Evolutionary conservation across 2,797 vertebrate species (phyloP), one percentile per base, ranked within the genome.

Genomic region (Dallia pectoralis): DNA sequence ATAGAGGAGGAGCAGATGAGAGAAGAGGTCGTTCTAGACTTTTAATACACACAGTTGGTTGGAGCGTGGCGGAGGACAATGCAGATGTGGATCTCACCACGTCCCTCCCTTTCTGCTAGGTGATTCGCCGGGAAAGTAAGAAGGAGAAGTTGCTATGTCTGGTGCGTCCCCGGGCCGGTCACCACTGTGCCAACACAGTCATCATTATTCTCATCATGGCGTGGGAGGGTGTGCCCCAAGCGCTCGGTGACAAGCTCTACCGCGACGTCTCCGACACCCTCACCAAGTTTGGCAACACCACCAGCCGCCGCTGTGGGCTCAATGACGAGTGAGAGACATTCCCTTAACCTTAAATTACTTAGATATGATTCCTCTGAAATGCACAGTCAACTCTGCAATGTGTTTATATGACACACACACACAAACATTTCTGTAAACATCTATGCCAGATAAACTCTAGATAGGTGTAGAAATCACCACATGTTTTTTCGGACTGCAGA

Each of bases 201-300:
- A 97, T 99, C 75, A 93, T 99, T 89, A 96, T 99, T 81, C 92
- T 98, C 81, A 98, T 99, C 86, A 86, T 99, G 91, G 95, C 95
- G 70, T 99, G 98, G 98, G 98, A 99, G 86, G 98, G 98, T 25
- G 95, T 99, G 72, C 95, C 96, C 0, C 92, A 87, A 68, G 80
- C 85, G 19, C 81, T 99, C 25, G 97, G 96, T 0, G 96, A 99
- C 90, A 95, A 92, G 44, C 93, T 99, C 14, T 99, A 99, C 91
- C 86, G 85, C n/a, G 97, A 98, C 77, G 88, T 99, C 85, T 94
- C 94, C 0, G 93, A 94, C 73, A 95, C 95, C 27, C 91, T 99
- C 89, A 97, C 95, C 76, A 95, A 95, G 88, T 94, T 89, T 0
- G 98, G 98, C 83, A 99, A 98, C 90, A 93, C 97, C 82, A 99